Percentiles rank a stretch among this genome's conserved stretches.
These are phyloP conservation scores for Mustela lutreola DNA, from an alignment of 2,113 vertebrate species.

Conservation along the genomic window DNA sequence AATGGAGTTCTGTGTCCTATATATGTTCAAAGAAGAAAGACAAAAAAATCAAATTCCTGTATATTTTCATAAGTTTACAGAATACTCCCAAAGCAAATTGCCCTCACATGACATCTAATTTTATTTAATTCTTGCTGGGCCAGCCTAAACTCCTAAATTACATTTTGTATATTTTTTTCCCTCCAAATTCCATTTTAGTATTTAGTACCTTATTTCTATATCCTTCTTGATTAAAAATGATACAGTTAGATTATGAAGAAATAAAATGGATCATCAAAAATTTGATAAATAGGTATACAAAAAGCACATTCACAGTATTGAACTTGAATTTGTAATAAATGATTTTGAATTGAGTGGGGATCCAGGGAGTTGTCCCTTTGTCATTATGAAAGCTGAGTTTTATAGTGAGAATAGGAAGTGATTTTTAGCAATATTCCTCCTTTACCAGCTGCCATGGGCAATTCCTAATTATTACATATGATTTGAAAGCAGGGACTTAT, in stretches of 20 bases:
- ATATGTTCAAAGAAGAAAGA: neutral
- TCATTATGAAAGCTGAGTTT: neutral
- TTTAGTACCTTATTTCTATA: neutral
- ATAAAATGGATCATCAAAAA: neutral
- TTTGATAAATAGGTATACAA: neutral
- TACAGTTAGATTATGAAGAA: neutral
- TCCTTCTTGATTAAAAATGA: neutral
- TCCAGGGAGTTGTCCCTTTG: neutral
- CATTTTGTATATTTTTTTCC: neutral
- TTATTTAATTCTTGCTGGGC: neutral
- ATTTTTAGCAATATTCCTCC: neutral
- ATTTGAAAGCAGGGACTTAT: neutral
- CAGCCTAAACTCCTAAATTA: neutral
- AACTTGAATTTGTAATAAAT: neutral
- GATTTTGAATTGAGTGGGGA: neutral
- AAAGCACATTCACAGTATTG: neutral
- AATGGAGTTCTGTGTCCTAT: neutral
- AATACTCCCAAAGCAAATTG: neutral
- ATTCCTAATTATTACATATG: slow-evolving; percentile 2
- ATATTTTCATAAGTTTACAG: neutral
- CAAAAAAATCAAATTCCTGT: neutral
- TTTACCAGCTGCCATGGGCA: neutral
- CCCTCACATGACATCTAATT: neutral
- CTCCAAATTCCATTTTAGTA: neutral
- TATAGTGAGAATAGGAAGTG: neutral